Percentiles rank a stretch among this genome's conserved stretches.
These are phyloP conservation scores for Amyelois transitella DNA, from an alignment of 1,140 invertebrate species.

Conservation along the genomic window DNA sequence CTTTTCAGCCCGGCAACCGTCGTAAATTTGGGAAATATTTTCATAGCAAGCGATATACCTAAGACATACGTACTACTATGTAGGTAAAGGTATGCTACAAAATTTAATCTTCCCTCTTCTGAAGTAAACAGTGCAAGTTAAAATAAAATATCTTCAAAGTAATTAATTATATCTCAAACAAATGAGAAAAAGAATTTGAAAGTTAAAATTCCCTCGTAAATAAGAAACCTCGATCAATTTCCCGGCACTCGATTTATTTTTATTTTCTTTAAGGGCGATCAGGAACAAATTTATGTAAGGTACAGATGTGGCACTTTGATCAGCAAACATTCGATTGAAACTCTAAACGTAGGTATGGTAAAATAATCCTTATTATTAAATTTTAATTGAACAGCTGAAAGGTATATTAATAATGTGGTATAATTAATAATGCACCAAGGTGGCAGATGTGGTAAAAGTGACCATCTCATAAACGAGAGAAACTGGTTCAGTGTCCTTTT, in stretches of 20 bases:
- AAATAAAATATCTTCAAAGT: constrained; percentile 8
- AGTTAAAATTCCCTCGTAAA: constrained; percentile 16
- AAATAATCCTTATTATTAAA: no score
- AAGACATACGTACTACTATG: background rate
- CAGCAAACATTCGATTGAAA: no score
- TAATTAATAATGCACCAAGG: no score
- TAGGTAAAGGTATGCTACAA: background rate
- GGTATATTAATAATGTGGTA: no score
- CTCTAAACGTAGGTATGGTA: no score
- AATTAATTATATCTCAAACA: constrained; percentile 12
- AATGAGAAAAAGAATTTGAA: constrained; percentile 9
- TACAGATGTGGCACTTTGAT: no score
- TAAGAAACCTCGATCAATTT: constrained; percentile 34
- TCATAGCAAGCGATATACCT: background rate
- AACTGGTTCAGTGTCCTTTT: no score
- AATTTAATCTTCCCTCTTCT: background rate
- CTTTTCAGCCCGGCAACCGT: background rate
- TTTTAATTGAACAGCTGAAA: no score
- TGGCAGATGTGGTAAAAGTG: no score
- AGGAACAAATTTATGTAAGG: no score
- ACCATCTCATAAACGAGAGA: no score
- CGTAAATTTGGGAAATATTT: background rate
- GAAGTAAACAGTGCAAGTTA: background rate
- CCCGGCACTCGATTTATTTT: constrained; percentile 38
- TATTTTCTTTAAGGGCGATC: constrained; percentile 46